phyloP scores from a whole-genome alignment of 2,888 invertebrate genomes.

The Druceiella hillmani region DNA sequence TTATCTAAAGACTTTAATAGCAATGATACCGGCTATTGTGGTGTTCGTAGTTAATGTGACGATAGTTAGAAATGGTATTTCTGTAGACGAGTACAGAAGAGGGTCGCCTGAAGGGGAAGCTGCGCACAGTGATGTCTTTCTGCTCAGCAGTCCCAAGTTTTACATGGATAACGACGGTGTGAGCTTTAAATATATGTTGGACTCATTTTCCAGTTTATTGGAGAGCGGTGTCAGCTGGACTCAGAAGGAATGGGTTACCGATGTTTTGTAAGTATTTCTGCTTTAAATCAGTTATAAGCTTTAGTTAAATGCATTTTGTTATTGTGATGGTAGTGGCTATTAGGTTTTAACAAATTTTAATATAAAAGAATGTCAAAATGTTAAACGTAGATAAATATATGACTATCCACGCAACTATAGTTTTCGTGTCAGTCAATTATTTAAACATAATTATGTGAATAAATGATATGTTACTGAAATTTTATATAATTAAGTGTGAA shows the following conservation, averaged over 20 bases:
- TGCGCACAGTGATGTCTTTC: constrained; percentile 11
- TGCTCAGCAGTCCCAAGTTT: constrained; percentile 58
- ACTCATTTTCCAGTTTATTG: constrained; percentile 56
- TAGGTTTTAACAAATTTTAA: too few relatives aligned
- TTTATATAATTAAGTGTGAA: too few relatives aligned
- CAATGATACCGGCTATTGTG: constrained; percentile 37
- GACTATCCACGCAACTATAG: too few relatives aligned
- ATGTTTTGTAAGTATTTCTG: constrained; percentile 52
- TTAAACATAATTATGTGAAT: too few relatives aligned
- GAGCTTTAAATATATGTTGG: constrained; percentile 52
- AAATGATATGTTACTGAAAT: too few relatives aligned
- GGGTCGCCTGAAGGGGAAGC: constrained; percentile 9
- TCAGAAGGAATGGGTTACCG: constrained; percentile 63
- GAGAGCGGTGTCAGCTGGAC: constrained; percentile 61
- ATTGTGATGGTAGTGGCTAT: too few relatives aligned
- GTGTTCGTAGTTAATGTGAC: constrained; percentile 46
- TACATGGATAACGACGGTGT: constrained; percentile 52
- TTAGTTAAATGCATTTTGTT: too few relatives aligned
- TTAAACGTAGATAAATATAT: too few relatives aligned
- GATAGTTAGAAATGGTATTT: constrained; percentile 38
- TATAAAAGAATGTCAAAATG: too few relatives aligned
- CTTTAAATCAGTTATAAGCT: too few relatives aligned
- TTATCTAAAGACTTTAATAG: constrained; percentile 38
- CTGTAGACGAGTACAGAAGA: constrained; percentile 12
- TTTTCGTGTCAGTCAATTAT: too few relatives aligned